These are phyloP conservation scores for Solea solea DNA, from an alignment of 2,113 vertebrate species.

Conservation along the genomic window DNA sequence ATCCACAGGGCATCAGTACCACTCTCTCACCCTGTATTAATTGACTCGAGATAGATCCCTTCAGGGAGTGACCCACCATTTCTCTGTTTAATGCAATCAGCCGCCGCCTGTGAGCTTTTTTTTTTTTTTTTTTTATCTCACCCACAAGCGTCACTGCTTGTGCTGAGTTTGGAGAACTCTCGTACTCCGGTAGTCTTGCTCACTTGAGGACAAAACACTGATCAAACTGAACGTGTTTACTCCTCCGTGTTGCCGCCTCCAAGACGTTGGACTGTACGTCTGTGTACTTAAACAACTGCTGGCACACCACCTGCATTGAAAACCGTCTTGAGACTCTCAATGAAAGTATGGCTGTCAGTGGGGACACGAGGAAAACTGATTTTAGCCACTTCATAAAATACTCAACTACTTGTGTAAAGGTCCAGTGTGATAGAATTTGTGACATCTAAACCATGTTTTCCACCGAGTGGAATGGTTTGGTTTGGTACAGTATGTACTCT, in stretches of 20 bases:
- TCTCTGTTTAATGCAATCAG: conserved; percentile 51
- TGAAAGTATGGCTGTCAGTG: too few relatives aligned
- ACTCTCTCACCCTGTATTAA: conserved; percentile 47
- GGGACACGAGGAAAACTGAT: too few relatives aligned
- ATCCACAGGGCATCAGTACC: conserved; percentile 39
- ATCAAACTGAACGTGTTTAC: conserved; percentile 2
- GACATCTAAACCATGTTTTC: too few relatives aligned
- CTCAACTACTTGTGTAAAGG: too few relatives aligned
- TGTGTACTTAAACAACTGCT: not conserved
- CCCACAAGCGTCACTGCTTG: not conserved
- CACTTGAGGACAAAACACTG: conserved; percentile 23
- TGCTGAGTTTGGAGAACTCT: conserved; percentile 36
- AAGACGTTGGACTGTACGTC: conserved; percentile 7
- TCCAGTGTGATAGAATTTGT: too few relatives aligned
- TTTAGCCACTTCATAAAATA: too few relatives aligned
- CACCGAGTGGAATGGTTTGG: too few relatives aligned
- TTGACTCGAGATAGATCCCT: conserved; percentile 55
- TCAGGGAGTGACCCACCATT: conserved; percentile 29
- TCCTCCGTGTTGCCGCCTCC: conserved; percentile 2
- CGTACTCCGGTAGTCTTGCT: conserved; percentile 14
- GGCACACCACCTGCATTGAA: not conserved
- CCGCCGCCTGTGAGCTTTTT: conserved; percentile 24
- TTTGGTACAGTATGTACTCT: too few relatives aligned
- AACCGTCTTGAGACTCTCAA: too few relatives aligned
- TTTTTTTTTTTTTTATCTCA: conserved; percentile 38